Percentiles rank a stretch among this genome's conserved stretches.
Conservation (phyloP, 2,113 vertebrate species). For the Cynocephalus volans region DNA sequence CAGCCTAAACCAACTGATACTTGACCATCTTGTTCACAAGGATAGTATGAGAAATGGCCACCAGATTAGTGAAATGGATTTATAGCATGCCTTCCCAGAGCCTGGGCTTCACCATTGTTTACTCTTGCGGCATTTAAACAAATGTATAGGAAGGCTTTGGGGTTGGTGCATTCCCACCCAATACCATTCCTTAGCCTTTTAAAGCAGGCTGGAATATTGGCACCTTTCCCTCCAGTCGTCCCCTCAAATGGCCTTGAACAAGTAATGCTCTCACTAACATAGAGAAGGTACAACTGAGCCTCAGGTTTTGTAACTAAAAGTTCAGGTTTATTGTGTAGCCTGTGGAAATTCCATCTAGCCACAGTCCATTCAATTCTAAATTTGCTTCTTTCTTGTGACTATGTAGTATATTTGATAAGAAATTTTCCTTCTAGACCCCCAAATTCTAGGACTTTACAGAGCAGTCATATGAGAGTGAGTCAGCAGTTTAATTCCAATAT, state of each 20-base stretch:
- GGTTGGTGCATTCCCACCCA: neutral
- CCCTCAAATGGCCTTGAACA: neutral
- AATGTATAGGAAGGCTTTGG: neutral
- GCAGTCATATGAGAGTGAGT: conserved; percentile 83
- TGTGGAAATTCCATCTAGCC: conserved; percentile 26
- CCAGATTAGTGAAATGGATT: neutral
- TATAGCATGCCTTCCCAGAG: neutral
- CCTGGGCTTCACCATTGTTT: neutral
- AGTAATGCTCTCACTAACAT: neutral
- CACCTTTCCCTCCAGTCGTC: neutral
- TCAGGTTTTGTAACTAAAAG: neutral
- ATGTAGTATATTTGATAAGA: conserved; percentile 59
- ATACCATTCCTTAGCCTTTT: neutral
- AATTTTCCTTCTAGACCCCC: conserved; percentile 63
- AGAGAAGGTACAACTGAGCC: neutral
- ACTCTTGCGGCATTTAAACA: neutral
- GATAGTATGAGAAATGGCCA: neutral
- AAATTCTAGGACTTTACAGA: conserved; percentile 67
- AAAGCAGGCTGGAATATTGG: neutral
- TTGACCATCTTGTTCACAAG: neutral
- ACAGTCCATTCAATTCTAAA: conserved; percentile 49
- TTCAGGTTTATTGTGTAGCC: neutral
- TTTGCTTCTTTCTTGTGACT: conserved; percentile 61
- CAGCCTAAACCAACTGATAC: neutral
- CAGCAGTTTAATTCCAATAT: conserved; percentile 83